Percentiles rank a stretch among this genome's conserved stretches.
Evolutionary conservation across 2,797 vertebrate species (phyloP).

Genomic region (Sebastes flavidus): DNA sequence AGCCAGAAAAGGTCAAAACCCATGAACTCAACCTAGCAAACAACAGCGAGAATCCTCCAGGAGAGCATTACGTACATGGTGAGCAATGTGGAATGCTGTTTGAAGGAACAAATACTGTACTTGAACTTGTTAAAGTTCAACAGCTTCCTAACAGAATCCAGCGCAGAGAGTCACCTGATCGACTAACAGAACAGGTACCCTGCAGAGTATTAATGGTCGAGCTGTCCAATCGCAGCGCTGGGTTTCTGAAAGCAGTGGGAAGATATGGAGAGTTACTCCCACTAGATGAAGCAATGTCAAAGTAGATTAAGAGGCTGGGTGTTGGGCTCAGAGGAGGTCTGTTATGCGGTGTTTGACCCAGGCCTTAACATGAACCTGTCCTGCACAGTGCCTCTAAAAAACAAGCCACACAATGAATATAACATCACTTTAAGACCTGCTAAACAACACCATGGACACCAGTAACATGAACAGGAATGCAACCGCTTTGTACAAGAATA

Average conservation of each 20-base stretch:
- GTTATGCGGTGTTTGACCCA: constrained; percentile 58
- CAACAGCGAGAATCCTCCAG: constrained; percentile 63
- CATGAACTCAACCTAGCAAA: constrained; percentile 63
- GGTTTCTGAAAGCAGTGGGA: constrained; percentile 29
- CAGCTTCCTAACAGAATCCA: constrained; percentile 22
- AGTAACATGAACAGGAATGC: background rate
- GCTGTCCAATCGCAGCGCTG: constrained; percentile 8
- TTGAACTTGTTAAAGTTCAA: constrained; percentile 60
- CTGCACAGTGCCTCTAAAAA: background rate
- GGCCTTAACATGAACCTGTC: constrained; percentile 63
- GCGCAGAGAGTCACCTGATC: constrained; percentile 35
- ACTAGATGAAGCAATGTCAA: constrained; percentile 51
- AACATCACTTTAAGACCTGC: background rate
- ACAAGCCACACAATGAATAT: background rate
- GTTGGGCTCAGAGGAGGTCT: constrained; percentile 57
- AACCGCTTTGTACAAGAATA: background rate
- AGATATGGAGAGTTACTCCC: constrained; percentile 15
- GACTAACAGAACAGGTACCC: constrained; percentile 5
- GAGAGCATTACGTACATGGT: constrained; percentile 72
- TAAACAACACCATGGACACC: background rate
- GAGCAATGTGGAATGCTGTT: constrained; percentile 67
- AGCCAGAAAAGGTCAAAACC: constrained; percentile 51
- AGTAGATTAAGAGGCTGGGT: constrained; percentile 52
- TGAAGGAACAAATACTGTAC: constrained; percentile 59
- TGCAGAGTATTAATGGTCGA: constrained; percentile 16